phyloP scores from a whole-genome alignment of 2,888 invertebrate species.

The Scelioninae gen. 1 region DNA sequence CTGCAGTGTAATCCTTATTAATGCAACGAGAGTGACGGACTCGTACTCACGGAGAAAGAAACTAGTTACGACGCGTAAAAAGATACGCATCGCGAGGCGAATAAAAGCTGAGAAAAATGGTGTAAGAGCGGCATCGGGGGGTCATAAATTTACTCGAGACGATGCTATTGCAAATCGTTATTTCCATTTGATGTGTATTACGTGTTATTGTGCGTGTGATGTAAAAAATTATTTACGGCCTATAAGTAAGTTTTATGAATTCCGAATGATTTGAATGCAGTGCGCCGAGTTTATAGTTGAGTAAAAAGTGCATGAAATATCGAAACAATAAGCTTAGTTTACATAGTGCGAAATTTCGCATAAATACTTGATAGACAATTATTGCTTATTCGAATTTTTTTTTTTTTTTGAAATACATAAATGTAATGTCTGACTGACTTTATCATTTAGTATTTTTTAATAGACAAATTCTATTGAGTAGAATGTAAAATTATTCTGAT shows the following conservation, averaged over 20 bases:
- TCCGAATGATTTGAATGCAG: constrained; percentile 42
- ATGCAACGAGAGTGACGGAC: constrained; percentile 45
- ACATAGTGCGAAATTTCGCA: constrained; percentile 34
- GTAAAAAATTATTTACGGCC: constrained; percentile 55
- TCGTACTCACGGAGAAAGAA: constrained; percentile 40
- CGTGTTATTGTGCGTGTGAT: constrained; percentile 41
- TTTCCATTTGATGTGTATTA: constrained; percentile 44
- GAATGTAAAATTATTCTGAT: no score
- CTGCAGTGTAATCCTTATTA: constrained; percentile 55
- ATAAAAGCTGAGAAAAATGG: constrained; percentile 53
- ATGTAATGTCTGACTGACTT: no score
- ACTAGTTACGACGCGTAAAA: constrained; percentile 44
- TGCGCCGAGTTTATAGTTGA: constrained; percentile 24
- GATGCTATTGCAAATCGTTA: constrained; percentile 45
- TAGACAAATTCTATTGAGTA: no score
- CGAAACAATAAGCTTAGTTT: constrained; percentile 23
- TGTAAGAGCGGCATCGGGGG: constrained; percentile 21
- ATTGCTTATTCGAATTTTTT: no score
- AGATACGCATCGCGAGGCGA: constrained; percentile 16
- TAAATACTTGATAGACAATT: no score
- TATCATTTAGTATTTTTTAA: no score
- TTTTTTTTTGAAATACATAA: no score
- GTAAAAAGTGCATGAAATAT: constrained; percentile 24
- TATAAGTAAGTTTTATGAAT: constrained; percentile 53
- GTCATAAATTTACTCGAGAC: constrained; percentile 38